Percentiles rank a stretch among this genome's conserved stretches.
Evolutionary conservation across 1,140 invertebrate species (phyloP).

Genomic region (Lepidurus apus): DNA sequence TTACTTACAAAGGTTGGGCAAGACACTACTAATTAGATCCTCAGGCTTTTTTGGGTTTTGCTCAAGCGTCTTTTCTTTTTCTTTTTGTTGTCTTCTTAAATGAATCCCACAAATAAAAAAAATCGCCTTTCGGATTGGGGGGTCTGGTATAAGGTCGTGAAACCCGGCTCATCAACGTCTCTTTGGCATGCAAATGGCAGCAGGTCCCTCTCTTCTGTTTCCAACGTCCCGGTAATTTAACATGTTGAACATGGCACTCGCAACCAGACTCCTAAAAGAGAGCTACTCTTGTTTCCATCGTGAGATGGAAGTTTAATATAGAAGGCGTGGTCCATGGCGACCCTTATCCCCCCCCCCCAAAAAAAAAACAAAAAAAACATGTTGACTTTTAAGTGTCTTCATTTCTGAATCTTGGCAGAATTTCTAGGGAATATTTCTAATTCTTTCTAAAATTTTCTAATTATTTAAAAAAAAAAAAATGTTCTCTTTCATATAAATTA

Average conservation of each 20-base stretch:
- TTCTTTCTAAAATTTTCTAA: too few species aligned
- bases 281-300: slow-evolving; percentile 15
- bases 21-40: slow-evolving; percentile 3
- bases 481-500: too few species aligned
- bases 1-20: not conserved
- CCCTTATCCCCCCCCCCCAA: not conserved
- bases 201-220: not conserved
- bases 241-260: not conserved
- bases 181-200: slow-evolving; percentile 21
- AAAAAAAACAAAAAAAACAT: too few species aligned
- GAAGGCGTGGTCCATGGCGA: not conserved
- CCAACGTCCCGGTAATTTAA: not conserved
- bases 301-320: slow-evolving; percentile 8
- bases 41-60: not conserved
- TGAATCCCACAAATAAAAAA: not conserved
- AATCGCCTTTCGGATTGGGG: not conserved
- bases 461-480: too few species aligned
- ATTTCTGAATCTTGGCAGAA: too few species aligned
- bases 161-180: slow-evolving; percentile 18
- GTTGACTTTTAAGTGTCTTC: too few species aligned
- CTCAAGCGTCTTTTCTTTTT: not conserved
- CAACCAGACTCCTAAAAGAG: not conserved
- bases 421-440: too few species aligned
- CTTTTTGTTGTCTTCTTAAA: not conserved
- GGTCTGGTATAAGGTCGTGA: slow-evolving; percentile 4